Evolutionary conservation across 2,113 vertebrate species (phyloP), one percentile per base, ranked within the genome.

Genomic region (Leucoraja erinaceus): DNA sequence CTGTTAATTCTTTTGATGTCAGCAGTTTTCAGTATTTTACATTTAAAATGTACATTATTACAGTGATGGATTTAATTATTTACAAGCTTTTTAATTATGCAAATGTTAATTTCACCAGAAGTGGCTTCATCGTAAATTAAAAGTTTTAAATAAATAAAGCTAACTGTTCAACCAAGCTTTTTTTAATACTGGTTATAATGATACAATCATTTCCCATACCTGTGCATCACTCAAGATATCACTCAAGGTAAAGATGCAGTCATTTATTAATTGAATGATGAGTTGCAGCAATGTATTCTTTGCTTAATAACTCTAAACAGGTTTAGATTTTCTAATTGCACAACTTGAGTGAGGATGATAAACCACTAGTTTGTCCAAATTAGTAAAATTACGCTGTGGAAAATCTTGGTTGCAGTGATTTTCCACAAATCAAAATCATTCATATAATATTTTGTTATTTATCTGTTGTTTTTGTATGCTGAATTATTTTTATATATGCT

Each of bases 61-160:
- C 28, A 33, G 10, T n/a, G 20, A 5, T 90, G 14, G 86, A 22
- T 90, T 88, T 25, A 61, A 28, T 61, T 68, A 90, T 83, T 83
- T 83, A 59, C 79, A 56, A 83, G 79, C 47, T 56, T 83, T 81
- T 68, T 22, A 90, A 68, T 68, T 31, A 90, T 90, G 61, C 31
- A 68, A 1, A 56, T 83, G 25, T 9, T 56, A 28, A 83, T 83
- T 83, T 83, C 79, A 56, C 79, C 8, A 59, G 25, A 83, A 83
- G 54, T 25, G 79, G 47, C 9, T 68, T 33, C 59, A 66, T 33
- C 86, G 38, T 18, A 20, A 66, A 66, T 66, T 18, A 61, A 86
- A 54, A 16, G 16, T 5, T 88, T 68, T 20, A 91, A 54, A 18
- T 91, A 38, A 25, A 54, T 91, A 28, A 54, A 91, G 31, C 20